phyloP scores from a whole-genome alignment of 2,113 vertebrate genomes.

The Campylomormyrus tamandua region DNA sequence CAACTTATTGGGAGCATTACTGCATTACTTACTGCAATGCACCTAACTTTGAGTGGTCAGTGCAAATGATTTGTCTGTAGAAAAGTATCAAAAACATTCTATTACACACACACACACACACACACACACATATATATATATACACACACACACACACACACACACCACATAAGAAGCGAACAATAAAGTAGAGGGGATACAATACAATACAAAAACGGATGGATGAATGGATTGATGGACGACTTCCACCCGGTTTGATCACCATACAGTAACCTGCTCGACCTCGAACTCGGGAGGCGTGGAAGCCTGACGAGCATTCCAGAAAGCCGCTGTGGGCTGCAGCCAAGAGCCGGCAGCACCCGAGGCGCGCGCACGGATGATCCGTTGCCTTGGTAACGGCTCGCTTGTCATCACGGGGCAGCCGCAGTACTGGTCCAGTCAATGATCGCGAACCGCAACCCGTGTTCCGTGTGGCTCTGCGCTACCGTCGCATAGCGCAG shows the following conservation, averaged over 20 bases:
- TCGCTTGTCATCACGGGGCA: constrained; percentile 19
- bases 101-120: not conserved
- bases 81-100: not conserved
- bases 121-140: no score
- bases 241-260: not conserved
- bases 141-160: not conserved
- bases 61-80: not conserved
- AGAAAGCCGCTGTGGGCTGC: not conserved
- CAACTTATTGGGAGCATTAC: not conserved
- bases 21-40: not conserved
- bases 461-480: not conserved
- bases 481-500: not conserved
- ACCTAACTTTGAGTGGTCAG: not conserved
- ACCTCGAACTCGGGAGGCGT: not conserved
- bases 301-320: not conserved
- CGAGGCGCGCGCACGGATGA: not conserved
- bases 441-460: not conserved
- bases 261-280: not conserved
- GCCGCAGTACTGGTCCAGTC: constrained; percentile 17
- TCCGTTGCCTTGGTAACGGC: constrained; percentile 54
- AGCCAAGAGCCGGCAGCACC: constrained; percentile 8
- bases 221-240: not conserved
- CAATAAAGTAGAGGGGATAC: not conserved
- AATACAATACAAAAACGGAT: not conserved
- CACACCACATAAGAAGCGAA: not conserved